phyloP scores from a whole-genome alignment of 2,888 invertebrate species.

The Drymonia ruficornis region DNA sequence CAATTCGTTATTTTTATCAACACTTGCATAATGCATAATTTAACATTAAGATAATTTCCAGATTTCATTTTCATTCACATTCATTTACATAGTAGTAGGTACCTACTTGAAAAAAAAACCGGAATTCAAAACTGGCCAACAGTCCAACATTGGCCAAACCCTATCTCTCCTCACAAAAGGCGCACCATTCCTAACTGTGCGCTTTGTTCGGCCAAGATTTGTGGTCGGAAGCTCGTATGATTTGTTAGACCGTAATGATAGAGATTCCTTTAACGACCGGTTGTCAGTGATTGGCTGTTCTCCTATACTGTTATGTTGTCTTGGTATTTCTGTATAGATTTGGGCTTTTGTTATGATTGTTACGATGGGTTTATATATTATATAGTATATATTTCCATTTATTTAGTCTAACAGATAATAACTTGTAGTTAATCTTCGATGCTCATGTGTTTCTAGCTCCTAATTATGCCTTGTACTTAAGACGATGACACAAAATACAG shows the following conservation, averaged over 20 bases:
- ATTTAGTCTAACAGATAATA: too few relatives aligned
- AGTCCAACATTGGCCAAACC: slow-evolving; percentile 19
- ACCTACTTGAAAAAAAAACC: too few relatives aligned
- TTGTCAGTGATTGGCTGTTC: slow-evolving; percentile 31
- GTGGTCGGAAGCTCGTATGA: slow-evolving; percentile 27
- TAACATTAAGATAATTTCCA: too few relatives aligned
- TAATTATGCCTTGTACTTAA: too few relatives aligned
- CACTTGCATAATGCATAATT: too few relatives aligned
- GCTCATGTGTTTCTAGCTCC: too few relatives aligned
- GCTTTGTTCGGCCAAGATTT: slow-evolving; percentile 32
- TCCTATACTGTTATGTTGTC: slow-evolving; percentile 19
- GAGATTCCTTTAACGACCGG: slow-evolving; percentile 17
- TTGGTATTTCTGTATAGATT: slow-evolving; percentile 20
- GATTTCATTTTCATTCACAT: too few relatives aligned
- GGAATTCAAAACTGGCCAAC: not conserved
- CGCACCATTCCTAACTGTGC: slow-evolving; percentile 9
- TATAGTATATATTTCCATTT: too few relatives aligned
- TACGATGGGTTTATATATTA: not conserved
- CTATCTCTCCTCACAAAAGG: slow-evolving; percentile 17
- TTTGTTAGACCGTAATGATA: slow-evolving; percentile 12
- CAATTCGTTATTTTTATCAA: too few relatives aligned
- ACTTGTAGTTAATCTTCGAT: too few relatives aligned
- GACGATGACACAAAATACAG: too few relatives aligned
- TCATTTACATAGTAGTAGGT: too few relatives aligned
- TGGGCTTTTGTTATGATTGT: not conserved